Conservation (phyloP, 2,113 vertebrate species). For the Leucopsar rothschildi region DNA sequence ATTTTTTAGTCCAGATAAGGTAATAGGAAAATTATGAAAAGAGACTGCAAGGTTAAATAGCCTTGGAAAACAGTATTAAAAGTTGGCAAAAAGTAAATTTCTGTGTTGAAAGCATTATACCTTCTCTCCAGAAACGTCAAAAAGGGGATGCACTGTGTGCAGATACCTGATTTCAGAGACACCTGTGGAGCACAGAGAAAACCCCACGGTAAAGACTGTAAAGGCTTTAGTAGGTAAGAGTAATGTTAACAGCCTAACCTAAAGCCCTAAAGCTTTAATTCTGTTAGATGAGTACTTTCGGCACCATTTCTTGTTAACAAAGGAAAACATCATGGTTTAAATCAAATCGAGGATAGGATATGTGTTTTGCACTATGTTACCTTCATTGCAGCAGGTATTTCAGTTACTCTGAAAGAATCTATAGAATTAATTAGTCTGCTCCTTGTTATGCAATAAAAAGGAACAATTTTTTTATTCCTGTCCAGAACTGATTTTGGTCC, state of each 20-base stretch:
- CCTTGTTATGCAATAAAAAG: neutral
- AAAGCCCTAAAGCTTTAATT: neutral
- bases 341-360: neutral
- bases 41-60: neutral
- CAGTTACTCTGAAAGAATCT: neutral
- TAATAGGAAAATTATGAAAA: neutral
- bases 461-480: neutral
- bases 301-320: neutral
- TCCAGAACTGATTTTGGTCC: neutral
- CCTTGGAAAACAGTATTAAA: neutral
- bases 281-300: neutral
- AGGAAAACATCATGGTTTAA: neutral
- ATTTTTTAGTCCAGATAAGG: neutral
- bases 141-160: neutral
- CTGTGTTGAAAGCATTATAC: neutral
- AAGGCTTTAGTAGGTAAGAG: neutral
- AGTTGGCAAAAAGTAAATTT: neutral
- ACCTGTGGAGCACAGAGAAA: neutral
- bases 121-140: neutral
- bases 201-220: neutral
- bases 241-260: neutral
- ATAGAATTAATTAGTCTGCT: neutral
- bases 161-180: neutral
- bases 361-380: neutral
- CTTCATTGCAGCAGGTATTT: neutral